Evolutionary conservation across 2,797 vertebrate species (phyloP).

Genomic region (Muscicapa striata): DNA sequence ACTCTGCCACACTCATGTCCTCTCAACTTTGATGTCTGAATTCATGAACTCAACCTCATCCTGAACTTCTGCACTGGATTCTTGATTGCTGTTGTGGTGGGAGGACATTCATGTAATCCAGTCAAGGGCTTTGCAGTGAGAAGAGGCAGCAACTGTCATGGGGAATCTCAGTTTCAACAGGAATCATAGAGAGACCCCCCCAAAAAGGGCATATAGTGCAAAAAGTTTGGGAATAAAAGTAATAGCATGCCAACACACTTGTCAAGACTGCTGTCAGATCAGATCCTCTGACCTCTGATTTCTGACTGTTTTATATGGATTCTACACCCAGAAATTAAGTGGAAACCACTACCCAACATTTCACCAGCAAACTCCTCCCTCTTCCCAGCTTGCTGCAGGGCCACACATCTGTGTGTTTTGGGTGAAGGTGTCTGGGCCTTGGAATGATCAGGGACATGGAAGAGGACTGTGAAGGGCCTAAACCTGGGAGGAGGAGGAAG

Average conservation of each 20-base stretch:
- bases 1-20: background rate
- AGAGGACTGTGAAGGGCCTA: background rate
- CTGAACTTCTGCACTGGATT: background rate
- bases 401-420: background rate
- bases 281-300: background rate
- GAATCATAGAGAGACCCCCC: rapidly evolving
- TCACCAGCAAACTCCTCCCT: background rate
- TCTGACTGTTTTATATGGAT: background rate
- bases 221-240: background rate
- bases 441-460: too few relatives aligned
- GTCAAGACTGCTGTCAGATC: background rate
- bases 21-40: background rate
- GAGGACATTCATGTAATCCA: background rate
- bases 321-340: background rate
- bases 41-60: background rate
- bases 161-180: background rate
- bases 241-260: rapidly evolving
- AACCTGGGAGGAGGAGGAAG: background rate
- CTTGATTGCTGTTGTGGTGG: background rate
- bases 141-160: background rate
- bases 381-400: background rate
- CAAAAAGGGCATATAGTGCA: background rate
- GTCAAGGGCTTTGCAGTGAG: background rate
- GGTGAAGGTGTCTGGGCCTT: background rate
- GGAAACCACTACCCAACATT: background rate